phyloP scores from a whole-genome alignment of 2,113 vertebrate species.

The Dasyurus viverrinus region DNA sequence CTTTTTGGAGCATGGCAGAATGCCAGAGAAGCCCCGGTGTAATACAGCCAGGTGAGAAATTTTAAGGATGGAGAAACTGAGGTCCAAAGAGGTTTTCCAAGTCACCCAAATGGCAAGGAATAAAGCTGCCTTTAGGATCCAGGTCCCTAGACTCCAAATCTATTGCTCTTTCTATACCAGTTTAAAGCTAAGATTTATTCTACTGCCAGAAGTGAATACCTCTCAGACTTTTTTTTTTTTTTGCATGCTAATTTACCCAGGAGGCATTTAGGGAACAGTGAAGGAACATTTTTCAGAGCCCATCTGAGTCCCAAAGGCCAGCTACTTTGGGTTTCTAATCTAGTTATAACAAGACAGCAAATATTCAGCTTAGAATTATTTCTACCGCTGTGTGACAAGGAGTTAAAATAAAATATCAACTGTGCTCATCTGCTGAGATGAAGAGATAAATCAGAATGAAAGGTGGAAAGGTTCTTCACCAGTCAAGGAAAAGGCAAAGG shows the following conservation, averaged over 20 bases:
- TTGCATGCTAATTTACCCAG: not conserved
- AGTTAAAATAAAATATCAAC: not conserved
- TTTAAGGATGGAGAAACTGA: not conserved
- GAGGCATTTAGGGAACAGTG: not conserved
- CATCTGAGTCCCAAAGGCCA: slow-evolving; percentile 5
- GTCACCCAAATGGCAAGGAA: not conserved
- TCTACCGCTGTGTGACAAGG: not conserved
- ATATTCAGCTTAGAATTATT: not conserved
- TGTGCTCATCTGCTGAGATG: not conserved
- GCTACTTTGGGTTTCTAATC: slow-evolving; percentile 36
- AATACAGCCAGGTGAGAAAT: not conserved
- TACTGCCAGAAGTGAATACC: slow-evolving; percentile 17
- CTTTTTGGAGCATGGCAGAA: not conserved
- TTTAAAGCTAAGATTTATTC: slow-evolving; percentile 22
- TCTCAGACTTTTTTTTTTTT: not conserved
- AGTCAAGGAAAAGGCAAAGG: not conserved
- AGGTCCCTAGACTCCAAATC: not conserved
- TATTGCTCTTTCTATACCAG: not conserved
- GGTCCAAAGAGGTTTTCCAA: not conserved
- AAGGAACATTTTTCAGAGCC: not conserved
- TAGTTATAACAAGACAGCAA: slow-evolving; percentile 35
- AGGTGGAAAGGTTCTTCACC: not conserved
- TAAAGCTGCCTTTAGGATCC: not conserved
- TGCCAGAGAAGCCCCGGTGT: not conserved
- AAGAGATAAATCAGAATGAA: not conserved